phyloP scores from a whole-genome alignment of 92 coral and sea anemone species.

The Muricea muricata region DNA sequence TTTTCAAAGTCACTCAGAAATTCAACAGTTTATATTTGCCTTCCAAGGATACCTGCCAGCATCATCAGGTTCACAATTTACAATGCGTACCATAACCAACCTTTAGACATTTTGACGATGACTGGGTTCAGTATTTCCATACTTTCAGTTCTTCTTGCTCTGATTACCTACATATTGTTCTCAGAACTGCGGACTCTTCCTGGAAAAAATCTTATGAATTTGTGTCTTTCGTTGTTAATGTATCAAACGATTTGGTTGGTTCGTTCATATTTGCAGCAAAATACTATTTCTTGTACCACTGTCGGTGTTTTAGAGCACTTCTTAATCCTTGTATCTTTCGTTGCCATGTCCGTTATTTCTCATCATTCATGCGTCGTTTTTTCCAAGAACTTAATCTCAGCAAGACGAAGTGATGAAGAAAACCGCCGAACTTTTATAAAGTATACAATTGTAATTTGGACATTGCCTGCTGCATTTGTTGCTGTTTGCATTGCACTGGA shows the following conservation, averaged over 20 bases:
- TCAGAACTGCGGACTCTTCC: slow-evolving; percentile 52
- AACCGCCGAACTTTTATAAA: too few species aligned
- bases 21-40: neutral
- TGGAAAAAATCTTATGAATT: slow-evolving; percentile 52
- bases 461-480: neutral
- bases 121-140: slow-evolving; percentile 44
- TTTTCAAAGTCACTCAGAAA: too few species aligned
- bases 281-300: neutral
- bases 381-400: neutral
- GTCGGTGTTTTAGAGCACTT: too few species aligned
- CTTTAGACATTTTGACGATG: slow-evolving; percentile 50
- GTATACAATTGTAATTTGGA: neutral
- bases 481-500: too few species aligned
- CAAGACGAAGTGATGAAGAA: too few species aligned
- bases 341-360: too few species aligned
- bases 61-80: too few species aligned
- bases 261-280: neutral
- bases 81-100: too few species aligned
- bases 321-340: too few species aligned
- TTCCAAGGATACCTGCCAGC: too few species aligned
- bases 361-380: neutral
- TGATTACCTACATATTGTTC: slow-evolving; percentile 30
- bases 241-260: slow-evolving; percentile 11
- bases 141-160: slow-evolving; percentile 32
- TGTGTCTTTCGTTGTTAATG: slow-evolving; percentile 29